phyloP scores from a whole-genome alignment of 1,140 invertebrate genomes.

The Ruditapes philippinarum region DNA sequence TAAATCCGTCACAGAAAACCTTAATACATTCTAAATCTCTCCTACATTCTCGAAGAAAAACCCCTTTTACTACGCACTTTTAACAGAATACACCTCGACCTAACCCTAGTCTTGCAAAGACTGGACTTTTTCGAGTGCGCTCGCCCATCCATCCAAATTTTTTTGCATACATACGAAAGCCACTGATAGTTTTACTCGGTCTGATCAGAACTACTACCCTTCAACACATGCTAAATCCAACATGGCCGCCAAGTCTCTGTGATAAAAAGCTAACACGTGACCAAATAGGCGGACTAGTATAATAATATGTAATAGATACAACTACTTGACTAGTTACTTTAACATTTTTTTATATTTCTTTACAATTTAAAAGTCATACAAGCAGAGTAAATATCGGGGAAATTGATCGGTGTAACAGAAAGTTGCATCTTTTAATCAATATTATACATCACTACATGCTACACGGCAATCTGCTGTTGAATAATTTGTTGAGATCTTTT shows the following conservation, averaged over 20 bases:
- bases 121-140: conserved; percentile 29
- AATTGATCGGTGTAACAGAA: not conserved
- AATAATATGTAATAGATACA: conserved; percentile 25
- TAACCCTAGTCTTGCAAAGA: conserved; percentile 17
- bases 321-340: not conserved
- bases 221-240: conserved; percentile 63
- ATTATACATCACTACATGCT: too few relatives aligned
- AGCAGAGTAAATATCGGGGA: not conserved
- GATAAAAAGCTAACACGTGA: conserved; percentile 61
- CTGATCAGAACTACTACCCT: conserved; percentile 31
- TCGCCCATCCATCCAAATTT: conserved; percentile 59
- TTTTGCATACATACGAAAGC: conserved; percentile 40
- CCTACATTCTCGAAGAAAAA: not conserved
- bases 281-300: conserved; percentile 51
- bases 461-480: too few relatives aligned
- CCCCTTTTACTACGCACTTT: not conserved
- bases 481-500: too few relatives aligned
- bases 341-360: conserved; percentile 31
- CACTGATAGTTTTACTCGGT: conserved; percentile 20
- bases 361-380: not conserved
- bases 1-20: not conserved
- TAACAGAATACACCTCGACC: conserved; percentile 39
- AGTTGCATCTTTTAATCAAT: too few relatives aligned
- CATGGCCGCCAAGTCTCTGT: conserved; percentile 50
- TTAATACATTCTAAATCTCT: not conserved